phyloP scores from a whole-genome alignment of 2,888 invertebrate species.

The Electrophaes corylata region DNA sequence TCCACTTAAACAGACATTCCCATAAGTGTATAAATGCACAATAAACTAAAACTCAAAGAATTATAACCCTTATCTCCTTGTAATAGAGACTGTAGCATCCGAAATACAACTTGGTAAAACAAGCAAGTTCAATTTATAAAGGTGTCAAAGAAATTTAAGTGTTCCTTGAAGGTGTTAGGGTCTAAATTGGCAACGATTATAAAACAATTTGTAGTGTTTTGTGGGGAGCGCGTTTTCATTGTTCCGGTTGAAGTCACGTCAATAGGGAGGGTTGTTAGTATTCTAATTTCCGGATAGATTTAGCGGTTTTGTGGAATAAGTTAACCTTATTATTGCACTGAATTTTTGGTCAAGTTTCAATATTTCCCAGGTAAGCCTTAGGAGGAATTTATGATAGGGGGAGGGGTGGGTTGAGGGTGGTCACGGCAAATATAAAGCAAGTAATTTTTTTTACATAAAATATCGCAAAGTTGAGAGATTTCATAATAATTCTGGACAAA shows the following conservation, averaged over 20 bases:
- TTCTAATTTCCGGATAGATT: conserved; percentile 26
- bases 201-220: conserved; percentile 52
- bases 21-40: conserved; percentile 51
- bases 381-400: too few relatives aligned
- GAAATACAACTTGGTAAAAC: conserved; percentile 30
- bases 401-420: too few relatives aligned
- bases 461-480: too few relatives aligned
- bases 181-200: conserved; percentile 53
- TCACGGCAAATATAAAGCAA: too few relatives aligned
- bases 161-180: conserved; percentile 57
- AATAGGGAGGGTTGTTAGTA: conserved; percentile 30
- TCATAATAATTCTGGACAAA: too few relatives aligned
- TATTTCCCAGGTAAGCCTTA: too few relatives aligned
- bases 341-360: too few relatives aligned
- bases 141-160: conserved; percentile 58
- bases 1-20: conserved; percentile 38
- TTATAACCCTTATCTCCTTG: conserved; percentile 8
- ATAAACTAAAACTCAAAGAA: conserved; percentile 11
- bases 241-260: conserved; percentile 40
- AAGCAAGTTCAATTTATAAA: conserved; percentile 45
- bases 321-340: background rate
- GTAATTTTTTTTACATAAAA: too few relatives aligned
- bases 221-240: conserved; percentile 55
- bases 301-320: background rate
- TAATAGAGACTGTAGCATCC: background rate